Conservation (phyloP, 2,797 vertebrate species). For the Cercopithecus neglectus region DNA sequence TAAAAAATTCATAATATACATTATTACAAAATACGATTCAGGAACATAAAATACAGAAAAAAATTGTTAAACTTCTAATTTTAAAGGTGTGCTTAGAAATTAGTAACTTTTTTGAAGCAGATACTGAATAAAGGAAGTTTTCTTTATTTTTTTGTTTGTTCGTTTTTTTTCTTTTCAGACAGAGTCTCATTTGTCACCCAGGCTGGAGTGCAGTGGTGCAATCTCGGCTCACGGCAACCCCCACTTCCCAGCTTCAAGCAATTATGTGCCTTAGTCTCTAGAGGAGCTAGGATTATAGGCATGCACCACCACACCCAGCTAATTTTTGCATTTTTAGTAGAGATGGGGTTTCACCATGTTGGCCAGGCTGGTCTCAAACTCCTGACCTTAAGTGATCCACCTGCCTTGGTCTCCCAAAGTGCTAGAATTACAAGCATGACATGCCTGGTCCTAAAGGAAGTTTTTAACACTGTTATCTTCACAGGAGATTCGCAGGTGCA, state of each 20-base stretch:
- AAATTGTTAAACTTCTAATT: neutral
- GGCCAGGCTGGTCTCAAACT: neutral
- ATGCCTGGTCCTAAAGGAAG: neutral
- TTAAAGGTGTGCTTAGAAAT: neutral
- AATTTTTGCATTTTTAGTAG: neutral
- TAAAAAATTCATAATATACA: neutral
- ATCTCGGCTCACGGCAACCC: neutral
- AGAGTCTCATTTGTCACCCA: neutral
- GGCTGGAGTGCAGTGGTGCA: neutral
- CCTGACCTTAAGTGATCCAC: neutral
- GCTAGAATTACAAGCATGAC: neutral
- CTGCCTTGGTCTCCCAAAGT: neutral
- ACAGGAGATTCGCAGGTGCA: neutral
- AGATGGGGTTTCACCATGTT: neutral
- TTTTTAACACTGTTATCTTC: constrained; percentile 18
- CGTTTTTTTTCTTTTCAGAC: neutral
- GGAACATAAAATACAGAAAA: neutral
- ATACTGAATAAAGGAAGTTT: neutral
- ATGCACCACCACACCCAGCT: neutral
- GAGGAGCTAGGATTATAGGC: neutral
- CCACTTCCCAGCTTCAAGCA: neutral
- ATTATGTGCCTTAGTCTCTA: neutral
- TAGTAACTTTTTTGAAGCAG: neutral
- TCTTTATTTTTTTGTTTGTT: neutral
- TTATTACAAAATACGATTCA: neutral